Percentiles rank a stretch among this genome's conserved stretches.
These are phyloP conservation scores for Telenomus remus DNA, from an alignment of 1,140 invertebrate species.

Conservation along the genomic window DNA sequence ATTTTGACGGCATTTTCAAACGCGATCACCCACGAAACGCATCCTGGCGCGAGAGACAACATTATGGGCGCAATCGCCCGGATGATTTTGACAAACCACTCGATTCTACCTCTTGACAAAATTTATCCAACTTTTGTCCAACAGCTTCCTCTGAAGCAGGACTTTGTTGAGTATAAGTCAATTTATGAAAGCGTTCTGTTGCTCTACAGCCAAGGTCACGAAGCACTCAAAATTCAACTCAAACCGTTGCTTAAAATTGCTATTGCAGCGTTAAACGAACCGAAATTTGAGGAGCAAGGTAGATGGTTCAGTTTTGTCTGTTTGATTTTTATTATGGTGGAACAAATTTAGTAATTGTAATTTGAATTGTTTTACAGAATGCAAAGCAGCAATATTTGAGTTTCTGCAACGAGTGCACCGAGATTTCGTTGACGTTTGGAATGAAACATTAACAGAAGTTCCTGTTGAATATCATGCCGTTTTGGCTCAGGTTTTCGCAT, in stretches of 20 bases:
- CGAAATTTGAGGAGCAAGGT: not conserved
- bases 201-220: constrained; percentile 78
- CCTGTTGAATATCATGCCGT: not conserved
- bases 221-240: constrained; percentile 75
- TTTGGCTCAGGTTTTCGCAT: not conserved
- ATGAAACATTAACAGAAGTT: not conserved
- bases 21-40: constrained; percentile 79
- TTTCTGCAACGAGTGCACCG: not conserved
- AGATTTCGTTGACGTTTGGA: not conserved
- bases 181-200: constrained; percentile 81
- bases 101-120: constrained; percentile 80
- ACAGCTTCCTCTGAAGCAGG: constrained; percentile 84
- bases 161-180: constrained; percentile 84
- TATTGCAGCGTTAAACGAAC: not conserved
- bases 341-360: no score
- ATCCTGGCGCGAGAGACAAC: constrained; percentile 82
- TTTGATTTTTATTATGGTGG: no score
- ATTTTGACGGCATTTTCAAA: constrained; percentile 82
- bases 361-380: no score
- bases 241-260: constrained; percentile 75
- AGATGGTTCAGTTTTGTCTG: no score
- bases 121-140: constrained; percentile 84
- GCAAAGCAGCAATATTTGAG: not conserved
- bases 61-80: constrained; percentile 86
- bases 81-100: constrained; percentile 81